A percentile compares a stretch with the other conserved stretches of the same genome.
These are phyloP conservation scores for Clusia tigrina DNA, from an alignment of 2,888 invertebrate genomes.

Conservation along the genomic window DNA sequence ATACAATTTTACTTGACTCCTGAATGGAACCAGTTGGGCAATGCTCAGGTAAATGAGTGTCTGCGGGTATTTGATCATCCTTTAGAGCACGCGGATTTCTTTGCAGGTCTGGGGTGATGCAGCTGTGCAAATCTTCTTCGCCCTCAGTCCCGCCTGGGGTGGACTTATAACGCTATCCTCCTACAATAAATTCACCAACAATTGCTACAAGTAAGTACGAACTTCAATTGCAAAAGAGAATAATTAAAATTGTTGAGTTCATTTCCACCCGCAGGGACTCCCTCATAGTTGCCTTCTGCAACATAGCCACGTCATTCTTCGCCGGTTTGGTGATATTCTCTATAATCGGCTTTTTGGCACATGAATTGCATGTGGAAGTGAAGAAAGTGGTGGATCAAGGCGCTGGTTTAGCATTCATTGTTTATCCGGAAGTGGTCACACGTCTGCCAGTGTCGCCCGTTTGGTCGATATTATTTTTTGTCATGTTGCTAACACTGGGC, in stretches of 20 bases:
- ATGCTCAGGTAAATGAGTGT: slow-evolving; percentile 71
- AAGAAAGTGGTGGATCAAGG: slow-evolving; percentile 79
- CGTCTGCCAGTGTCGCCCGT: slow-evolving; percentile 80
- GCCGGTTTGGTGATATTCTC: slow-evolving; percentile 84
- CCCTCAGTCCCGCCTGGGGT: slow-evolving; percentile 86
- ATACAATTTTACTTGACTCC: slow-evolving; percentile 82
- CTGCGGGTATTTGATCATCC: neutral
- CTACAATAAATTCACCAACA: slow-evolving; percentile 85
- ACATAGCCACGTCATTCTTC: slow-evolving; percentile 81
- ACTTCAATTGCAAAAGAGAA: neutral
- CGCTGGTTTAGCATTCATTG: slow-evolving; percentile 82
- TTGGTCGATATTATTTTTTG: slow-evolving; percentile 84
- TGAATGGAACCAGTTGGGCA: slow-evolving; percentile 75
- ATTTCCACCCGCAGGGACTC: slow-evolving; percentile 69
- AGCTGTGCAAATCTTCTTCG: slow-evolving; percentile 88
- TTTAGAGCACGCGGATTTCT: neutral
- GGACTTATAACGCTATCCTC: slow-evolving; percentile 85
- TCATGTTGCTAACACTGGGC: slow-evolving; percentile 79
- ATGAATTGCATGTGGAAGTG: slow-evolving; percentile 75
- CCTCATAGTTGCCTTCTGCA: slow-evolving; percentile 78
- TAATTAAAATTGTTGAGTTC: neutral
- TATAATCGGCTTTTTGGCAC: slow-evolving; percentile 82
- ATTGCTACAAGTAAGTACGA: slow-evolving; percentile 78
- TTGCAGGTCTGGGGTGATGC: slow-evolving; percentile 81
- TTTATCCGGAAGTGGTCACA: slow-evolving; percentile 85